A percentile compares a stretch with the other conserved stretches of the same genome.
Evolutionary conservation across 2,113 vertebrate species (phyloP).

Genomic region (Saimiri boliviensis): DNA sequence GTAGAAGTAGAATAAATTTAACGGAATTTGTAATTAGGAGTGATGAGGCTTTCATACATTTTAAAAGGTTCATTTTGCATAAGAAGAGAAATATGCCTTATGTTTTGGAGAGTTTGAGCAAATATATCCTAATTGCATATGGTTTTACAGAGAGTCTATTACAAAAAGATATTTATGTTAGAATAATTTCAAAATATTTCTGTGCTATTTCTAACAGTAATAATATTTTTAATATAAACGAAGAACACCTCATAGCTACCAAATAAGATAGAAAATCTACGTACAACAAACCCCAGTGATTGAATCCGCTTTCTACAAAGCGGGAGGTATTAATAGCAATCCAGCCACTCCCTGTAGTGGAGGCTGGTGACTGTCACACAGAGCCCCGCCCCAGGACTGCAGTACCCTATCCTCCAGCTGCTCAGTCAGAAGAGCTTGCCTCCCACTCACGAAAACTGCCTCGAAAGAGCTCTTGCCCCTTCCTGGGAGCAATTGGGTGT

Average conservation of each 20-base stretch:
- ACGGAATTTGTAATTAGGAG: slow-evolving; percentile 46
- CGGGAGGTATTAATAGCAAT: background rate
- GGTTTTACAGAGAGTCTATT: background rate
- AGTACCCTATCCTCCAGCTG: background rate
- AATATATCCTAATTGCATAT: slow-evolving; percentile 34
- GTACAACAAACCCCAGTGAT: background rate
- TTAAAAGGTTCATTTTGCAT: slow-evolving; percentile 54
- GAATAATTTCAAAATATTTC: slow-evolving; percentile 46
- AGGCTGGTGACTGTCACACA: accelerated
- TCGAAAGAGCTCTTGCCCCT: background rate
- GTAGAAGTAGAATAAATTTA: slow-evolving; percentile 49
- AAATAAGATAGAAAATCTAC: background rate
- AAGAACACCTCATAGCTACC: background rate
- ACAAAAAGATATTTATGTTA: background rate
- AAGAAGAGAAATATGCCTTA: background rate
- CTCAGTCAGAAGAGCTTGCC: background rate
- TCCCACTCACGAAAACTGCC: background rate
- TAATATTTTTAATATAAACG: background rate
- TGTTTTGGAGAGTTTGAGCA: background rate
- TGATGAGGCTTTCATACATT: slow-evolving; percentile 18
- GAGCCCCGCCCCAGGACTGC: accelerated
- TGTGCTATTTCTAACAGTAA: slow-evolving; percentile 14
- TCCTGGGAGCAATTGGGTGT: background rate
- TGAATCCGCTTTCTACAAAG: background rate
- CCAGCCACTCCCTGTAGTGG: background rate